phyloP scores from a whole-genome alignment of 2,888 invertebrate genomes.

The Eumacrocentrus americanus region DNA sequence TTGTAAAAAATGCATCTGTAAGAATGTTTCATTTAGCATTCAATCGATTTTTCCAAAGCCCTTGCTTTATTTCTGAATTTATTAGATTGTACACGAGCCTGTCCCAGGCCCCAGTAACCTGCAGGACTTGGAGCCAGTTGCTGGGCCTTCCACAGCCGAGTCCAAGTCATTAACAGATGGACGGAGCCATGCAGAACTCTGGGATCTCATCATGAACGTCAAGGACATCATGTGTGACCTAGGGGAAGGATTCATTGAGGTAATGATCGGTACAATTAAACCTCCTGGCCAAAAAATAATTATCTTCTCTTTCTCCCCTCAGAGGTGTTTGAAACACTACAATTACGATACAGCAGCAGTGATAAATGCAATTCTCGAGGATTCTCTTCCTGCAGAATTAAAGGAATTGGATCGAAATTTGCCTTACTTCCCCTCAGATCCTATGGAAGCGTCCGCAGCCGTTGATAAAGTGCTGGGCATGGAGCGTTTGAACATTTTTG shows the following conservation, averaged over 20 bases:
- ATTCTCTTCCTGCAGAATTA: conserved; percentile 67
- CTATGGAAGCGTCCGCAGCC: conserved; percentile 48
- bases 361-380: conserved; percentile 83
- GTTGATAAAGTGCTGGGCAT: conserved; percentile 38
- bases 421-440: conserved; percentile 71
- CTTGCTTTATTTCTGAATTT: conserved; percentile 13
- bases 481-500: conserved; percentile 72
- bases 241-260: conserved; percentile 75
- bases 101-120: conserved; percentile 39
- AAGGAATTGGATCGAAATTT: conserved; percentile 63
- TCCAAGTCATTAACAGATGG: conserved; percentile 13
- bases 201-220: conserved; percentile 67
- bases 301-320: conserved; percentile 47
- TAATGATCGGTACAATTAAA: conserved; percentile 40
- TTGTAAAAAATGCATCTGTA: background rate
- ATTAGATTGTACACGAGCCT: conserved; percentile 33
- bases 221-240: conserved; percentile 81
- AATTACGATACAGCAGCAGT: conserved; percentile 77
- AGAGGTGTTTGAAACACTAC: conserved; percentile 79
- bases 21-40: background rate
- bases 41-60: background rate
- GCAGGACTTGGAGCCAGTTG: conserved; percentile 20
- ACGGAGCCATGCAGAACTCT: conserved; percentile 51
- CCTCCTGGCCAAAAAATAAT: background rate
- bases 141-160: conserved; percentile 1